Conservation (phyloP, 2,888 invertebrate genomes). For the Pollenia griseotomentosa region DNA sequence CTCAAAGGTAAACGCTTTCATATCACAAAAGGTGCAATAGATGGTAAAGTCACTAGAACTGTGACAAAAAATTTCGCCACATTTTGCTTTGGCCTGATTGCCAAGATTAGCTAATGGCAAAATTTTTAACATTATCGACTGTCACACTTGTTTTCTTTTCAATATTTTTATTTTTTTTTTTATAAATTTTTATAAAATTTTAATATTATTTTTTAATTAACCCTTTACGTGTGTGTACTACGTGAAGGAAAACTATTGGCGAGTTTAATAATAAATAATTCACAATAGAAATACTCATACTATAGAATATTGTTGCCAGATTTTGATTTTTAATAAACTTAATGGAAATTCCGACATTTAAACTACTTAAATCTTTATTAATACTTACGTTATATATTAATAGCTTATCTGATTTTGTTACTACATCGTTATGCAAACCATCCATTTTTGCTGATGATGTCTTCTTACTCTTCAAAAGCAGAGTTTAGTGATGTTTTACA, state of each 20-base stretch:
- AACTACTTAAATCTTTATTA: too few species aligned
- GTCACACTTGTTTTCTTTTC: conserved; percentile 5
- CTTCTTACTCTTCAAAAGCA: too few species aligned
- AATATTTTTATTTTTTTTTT: neutral
- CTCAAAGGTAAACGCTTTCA: conserved; percentile 79
- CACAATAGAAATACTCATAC: conserved; percentile 42
- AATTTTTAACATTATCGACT: conserved; percentile 64
- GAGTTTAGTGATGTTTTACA: too few species aligned
- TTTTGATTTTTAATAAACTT: neutral
- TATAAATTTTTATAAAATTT: neutral
- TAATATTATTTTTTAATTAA: conserved; percentile 58
- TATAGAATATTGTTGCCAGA: conserved; percentile 30
- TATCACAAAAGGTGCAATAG: conserved; percentile 79
- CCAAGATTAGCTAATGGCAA: conserved; percentile 53
- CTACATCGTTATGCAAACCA: too few species aligned
- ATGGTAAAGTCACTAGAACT: conserved; percentile 79
- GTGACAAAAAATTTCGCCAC: conserved; percentile 81
- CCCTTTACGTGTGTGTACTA: conserved; percentile 59
- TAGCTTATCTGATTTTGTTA: too few species aligned
- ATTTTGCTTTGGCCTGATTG: conserved; percentile 78
- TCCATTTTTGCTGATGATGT: too few species aligned
- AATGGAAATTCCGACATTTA: too few species aligned
- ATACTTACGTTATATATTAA: too few species aligned
- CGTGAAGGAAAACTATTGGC: conserved; percentile 17
- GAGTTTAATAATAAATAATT: conserved; percentile 25